phyloP scores from a whole-genome alignment of 2,113 vertebrate genomes.

The Grus americana region DNA sequence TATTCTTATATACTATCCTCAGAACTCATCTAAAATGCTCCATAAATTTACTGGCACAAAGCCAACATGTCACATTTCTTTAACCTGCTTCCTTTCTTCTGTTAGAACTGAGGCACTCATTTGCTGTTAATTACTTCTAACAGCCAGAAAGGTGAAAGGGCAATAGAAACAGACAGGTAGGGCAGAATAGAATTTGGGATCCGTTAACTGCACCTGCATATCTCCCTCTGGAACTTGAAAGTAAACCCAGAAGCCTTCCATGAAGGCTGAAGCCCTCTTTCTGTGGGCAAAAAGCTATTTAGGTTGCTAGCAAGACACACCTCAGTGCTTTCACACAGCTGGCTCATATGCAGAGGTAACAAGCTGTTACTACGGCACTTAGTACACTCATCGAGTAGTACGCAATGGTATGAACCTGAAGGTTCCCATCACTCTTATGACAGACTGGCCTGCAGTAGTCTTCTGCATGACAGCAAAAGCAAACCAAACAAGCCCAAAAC shows the following conservation, averaged over 20 bases:
- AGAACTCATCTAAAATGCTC: neutral
- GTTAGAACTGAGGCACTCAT: neutral
- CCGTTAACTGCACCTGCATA: neutral
- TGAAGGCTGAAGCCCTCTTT: neutral
- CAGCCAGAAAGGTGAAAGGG: neutral
- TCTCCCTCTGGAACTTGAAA: neutral
- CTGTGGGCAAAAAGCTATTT: neutral
- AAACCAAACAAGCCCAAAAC: neutral
- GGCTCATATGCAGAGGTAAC: neutral
- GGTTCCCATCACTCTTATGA: neutral
- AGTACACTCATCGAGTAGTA: neutral
- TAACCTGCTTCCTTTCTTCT: neutral
- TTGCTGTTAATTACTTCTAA: neutral
- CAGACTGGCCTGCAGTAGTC: neutral
- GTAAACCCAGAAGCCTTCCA: neutral
- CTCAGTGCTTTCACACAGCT: neutral
- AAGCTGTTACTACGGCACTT: neutral
- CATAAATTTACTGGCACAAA: conserved; percentile 19
- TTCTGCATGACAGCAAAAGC: neutral
- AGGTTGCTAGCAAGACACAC: neutral
- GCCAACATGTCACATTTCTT: neutral
- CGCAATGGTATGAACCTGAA: neutral
- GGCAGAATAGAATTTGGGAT: neutral
- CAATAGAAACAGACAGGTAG: neutral
- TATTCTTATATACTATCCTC: conserved; percentile 1